Evolutionary conservation across 2,797 vertebrate genomes (phyloP).

Genomic region (Lagocephalus sceleratus): DNA sequence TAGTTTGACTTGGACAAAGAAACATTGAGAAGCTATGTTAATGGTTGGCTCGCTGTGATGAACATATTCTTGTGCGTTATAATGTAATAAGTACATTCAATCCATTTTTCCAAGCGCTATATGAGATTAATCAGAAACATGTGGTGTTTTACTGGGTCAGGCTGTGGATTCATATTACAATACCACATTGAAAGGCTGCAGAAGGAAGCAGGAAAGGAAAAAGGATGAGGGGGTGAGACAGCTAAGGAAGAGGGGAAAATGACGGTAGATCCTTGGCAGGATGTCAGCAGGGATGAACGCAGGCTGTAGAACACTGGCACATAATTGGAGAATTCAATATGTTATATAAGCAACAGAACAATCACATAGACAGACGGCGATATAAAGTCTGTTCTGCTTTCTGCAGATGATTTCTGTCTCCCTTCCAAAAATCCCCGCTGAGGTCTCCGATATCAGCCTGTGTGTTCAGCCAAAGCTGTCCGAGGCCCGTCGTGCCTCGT

Average conservation of each 20-base stretch:
- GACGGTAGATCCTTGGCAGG: conserved; percentile 52
- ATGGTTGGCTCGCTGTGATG: too few relatives aligned
- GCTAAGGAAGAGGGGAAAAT: conserved; percentile 26
- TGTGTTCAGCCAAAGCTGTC: conserved; percentile 28
- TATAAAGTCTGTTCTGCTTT: conserved; percentile 55
- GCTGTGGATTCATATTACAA: conserved; percentile 28
- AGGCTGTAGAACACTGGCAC: conserved; percentile 43
- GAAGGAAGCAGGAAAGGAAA: conserved; percentile 35
- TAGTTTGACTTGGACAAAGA: too few relatives aligned
- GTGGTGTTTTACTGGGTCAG: conserved; percentile 9
- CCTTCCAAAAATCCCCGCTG: conserved; percentile 44
- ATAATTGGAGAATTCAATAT: conserved; percentile 65
- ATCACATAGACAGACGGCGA: conserved; percentile 14
- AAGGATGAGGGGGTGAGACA: conserved; percentile 42
- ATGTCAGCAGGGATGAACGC: conserved; percentile 5
- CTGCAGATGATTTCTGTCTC: conserved; percentile 55
- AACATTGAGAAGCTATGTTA: too few relatives aligned
- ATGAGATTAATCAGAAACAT: conserved; percentile 21
- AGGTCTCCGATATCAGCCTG: conserved; percentile 52
- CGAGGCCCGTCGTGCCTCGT: not conserved
- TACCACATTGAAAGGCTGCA: conserved; percentile 34
- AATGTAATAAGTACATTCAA: not conserved
- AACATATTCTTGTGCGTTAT: not conserved
- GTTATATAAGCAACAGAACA: conserved; percentile 37
- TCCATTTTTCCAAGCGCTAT: conserved; percentile 6